Base-by-base conservation (phyloP, 2,797 vertebrate species). In the Trichosurus vulpecula region DNA sequence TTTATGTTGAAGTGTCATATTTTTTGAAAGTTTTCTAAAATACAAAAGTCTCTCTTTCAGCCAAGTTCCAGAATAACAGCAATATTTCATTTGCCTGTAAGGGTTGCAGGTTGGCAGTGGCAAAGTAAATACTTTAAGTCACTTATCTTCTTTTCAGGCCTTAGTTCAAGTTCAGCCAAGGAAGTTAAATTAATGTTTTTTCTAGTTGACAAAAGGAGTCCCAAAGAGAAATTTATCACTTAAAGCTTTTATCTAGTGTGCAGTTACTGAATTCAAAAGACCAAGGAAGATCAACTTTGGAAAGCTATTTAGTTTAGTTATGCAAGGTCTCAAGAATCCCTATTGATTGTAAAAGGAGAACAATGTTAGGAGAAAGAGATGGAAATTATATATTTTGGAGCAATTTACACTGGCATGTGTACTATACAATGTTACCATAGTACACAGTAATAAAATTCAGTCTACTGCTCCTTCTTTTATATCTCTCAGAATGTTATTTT, bases 171-270 rank as follows among this genome's bases (percentile, higher is more conserved):
- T 97, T 97, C 97, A 98, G 93, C 54, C 96, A 97, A 95, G 97
- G 55, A 97, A 97, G 96, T 94, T 97, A 98, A 98, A 98, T 98
- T 97, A 98, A 97, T 98, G 94, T 93, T 74, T 96, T 96, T 95
- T 96, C 93, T 98, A 97, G 56, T 98, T 98, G 98, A 97, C 98
- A 96, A 94, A 95, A 97, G 97, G 94, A 97, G 90, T 95, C 94
- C 98, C 93, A 98, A 96, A 97, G 56, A 96, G n/a, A 98, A 98
- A 98, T 98, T 87, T 96, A 97, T 98, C 98, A 93, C 94, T 97
- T 97, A 92, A 12, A 96, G 90, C 92, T 98, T 97, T 96, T 97
- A 94, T 97, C 95, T 98, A 96, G 95, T 97, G 94, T 96, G 90
- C 92, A 97, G 92, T 97, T 98, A 95, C 54, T 92, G 94, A 95